Evolutionary conservation across 2,113 vertebrate genomes (phyloP).

Genomic region (Pseudorhombus dupliciocellatus): DNA sequence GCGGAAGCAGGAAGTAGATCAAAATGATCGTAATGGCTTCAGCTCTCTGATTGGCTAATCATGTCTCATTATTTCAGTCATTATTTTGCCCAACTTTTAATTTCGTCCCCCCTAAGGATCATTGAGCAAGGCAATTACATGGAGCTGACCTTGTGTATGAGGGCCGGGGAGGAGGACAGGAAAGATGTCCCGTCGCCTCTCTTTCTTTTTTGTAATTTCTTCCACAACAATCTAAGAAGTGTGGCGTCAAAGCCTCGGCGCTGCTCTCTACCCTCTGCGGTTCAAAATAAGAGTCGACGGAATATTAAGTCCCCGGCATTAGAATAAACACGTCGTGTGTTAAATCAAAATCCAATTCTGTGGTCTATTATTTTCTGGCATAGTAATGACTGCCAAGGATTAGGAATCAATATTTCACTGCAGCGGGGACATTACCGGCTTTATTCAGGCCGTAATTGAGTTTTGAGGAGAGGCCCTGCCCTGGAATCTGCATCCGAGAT

Average conservation of each 20-base stretch:
- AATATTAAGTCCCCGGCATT: conserved; percentile 78
- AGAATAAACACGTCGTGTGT: conserved; percentile 79
- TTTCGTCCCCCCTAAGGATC: conserved; percentile 94
- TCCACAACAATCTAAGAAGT: conserved; percentile 68
- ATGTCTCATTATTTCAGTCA: conserved; percentile 92
- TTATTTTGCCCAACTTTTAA: conserved; percentile 97
- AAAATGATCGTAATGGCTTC: conserved; percentile 66
- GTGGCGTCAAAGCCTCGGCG: conserved; percentile 56
- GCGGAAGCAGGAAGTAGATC: conserved; percentile 68
- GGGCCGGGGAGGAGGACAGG: conserved; percentile 60
- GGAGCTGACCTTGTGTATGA: conserved; percentile 90
- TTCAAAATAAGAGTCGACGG: conserved; percentile 66
- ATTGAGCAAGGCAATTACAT: conserved; percentile 96
- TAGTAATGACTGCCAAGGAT: conserved; percentile 80
- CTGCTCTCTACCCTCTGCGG: conserved; percentile 39
- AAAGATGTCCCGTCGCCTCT: conserved; percentile 61
- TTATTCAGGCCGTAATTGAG: conserved; percentile 80
- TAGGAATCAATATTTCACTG: conserved; percentile 83
- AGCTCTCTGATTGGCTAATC: conserved; percentile 88
- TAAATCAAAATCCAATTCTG: conserved; percentile 83
- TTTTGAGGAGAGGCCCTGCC: conserved; percentile 70
- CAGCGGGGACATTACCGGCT: conserved; percentile 75
- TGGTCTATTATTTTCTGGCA: conserved; percentile 82
- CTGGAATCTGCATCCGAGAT: conserved; percentile 77
- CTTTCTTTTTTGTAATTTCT: conserved; percentile 48